Percentiles rank a stretch among this genome's conserved stretches.
These are phyloP conservation scores for Cryptotis parvus DNA, from an alignment of 2,113 vertebrate genomes.

Conservation along the genomic window DNA sequence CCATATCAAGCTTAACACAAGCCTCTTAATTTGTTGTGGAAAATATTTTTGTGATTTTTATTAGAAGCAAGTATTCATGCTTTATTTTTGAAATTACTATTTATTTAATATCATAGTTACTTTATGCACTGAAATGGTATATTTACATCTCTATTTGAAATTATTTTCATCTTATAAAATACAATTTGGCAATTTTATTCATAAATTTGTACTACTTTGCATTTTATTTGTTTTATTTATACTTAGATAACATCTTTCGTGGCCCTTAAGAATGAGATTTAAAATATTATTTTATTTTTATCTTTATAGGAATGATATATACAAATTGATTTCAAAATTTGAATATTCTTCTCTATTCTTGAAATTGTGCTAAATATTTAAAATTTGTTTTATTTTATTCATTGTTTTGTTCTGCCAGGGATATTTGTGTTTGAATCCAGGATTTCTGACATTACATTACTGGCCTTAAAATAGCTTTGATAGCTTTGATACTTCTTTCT, in stretches of 20 bases:
- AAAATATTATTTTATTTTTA: constrained; percentile 38
- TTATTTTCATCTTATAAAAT: constrained; percentile 25
- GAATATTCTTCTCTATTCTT: too few species aligned
- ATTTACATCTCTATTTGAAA: constrained; percentile 1
- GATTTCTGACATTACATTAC: too few species aligned
- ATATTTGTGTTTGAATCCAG: too few species aligned
- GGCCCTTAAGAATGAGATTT: constrained; percentile 43
- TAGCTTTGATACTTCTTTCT: too few species aligned
- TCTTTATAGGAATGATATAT: background rate
- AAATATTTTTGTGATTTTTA: constrained; percentile 13
- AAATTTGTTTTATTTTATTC: background rate
- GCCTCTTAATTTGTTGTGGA: constrained; percentile 8
- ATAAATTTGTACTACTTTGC: background rate
- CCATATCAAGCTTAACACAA: constrained; percentile 37
- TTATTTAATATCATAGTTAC: background rate
- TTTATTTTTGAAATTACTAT: background rate
- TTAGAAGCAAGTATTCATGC: constrained; percentile 36
- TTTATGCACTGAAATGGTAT: background rate
- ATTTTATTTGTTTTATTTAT: background rate
- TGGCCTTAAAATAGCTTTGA: too few species aligned
- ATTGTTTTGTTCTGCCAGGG: background rate
- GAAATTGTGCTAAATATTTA: too few species aligned
- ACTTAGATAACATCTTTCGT: constrained; percentile 35
- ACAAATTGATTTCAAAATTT: too few species aligned
- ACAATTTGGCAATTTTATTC: constrained; percentile 16